A percentile compares a stretch with the other conserved stretches of the same genome.
Conservation (phyloP, 2,113 vertebrate genomes). For the Dasyprocta punctata region DNA sequence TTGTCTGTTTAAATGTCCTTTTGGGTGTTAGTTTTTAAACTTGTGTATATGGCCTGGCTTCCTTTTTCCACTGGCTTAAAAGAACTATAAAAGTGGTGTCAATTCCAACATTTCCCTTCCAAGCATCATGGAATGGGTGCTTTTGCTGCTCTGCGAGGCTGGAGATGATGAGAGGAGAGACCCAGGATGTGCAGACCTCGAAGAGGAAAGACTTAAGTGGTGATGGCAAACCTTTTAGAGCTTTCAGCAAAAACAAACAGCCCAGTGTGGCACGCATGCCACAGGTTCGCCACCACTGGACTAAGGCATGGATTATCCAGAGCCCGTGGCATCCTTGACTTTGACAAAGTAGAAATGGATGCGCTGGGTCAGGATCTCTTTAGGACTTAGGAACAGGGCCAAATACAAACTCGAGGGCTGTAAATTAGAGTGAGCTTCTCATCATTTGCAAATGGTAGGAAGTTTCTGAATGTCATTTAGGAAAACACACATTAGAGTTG, state of each 20-base stretch:
- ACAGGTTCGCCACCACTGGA: background rate
- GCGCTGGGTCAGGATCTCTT: conserved; percentile 52
- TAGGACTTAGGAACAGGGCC: conserved; percentile 29
- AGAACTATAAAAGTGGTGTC: background rate
- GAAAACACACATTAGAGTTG: conserved; percentile 11
- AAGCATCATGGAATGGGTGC: background rate
- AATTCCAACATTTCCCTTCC: background rate
- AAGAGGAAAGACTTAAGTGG: background rate
- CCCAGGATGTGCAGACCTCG: too few species aligned
- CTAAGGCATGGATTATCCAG: background rate
- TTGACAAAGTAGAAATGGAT: background rate
- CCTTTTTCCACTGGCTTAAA: background rate
- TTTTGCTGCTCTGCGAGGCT: background rate
- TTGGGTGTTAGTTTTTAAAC: conserved; percentile 47
- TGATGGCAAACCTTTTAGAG: background rate
- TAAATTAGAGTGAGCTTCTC: conserved; percentile 68
- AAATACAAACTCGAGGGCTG: conserved; percentile 57
- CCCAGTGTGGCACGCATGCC: background rate
- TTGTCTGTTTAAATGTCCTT: background rate
- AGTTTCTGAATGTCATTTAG: conserved; percentile 63
- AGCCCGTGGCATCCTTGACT: background rate
- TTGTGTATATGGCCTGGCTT: background rate
- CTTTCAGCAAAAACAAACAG: background rate
- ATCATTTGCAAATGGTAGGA: conserved; percentile 46
- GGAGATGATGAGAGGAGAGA: background rate